Base-by-base conservation (phyloP, 2,797 vertebrate genomes). In the Salmo trutta region DNA sequence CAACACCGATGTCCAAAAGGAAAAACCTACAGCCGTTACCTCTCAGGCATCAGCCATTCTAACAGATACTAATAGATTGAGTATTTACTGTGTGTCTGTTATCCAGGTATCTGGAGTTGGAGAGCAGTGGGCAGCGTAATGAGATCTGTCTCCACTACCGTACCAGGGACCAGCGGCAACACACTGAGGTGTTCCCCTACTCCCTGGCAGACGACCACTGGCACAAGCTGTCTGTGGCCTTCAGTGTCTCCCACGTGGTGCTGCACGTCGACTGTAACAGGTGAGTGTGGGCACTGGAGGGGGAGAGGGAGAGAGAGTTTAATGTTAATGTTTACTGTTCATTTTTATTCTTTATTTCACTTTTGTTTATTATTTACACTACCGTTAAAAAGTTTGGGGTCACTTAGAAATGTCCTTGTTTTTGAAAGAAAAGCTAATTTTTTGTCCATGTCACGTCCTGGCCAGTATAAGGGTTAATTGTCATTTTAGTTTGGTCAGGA, bases 261-360 rank as follows among this genome's bases (percentile, higher is more conserved):
- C 93, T 96, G 76, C 91, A 96, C 1, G 85, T 96, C 65, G 95
- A 96, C 88, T 96, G 96, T 85, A 96, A 95, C 92, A 95, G 95
- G 96, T 96, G 91, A 94, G 94, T 59, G 56, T 17, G 17, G 16
- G 56, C 17, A 59, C 16, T 65, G 59, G 59, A 4, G n/a, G n/a
- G 59, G 7, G 8, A 41, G 41, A 41, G 41, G 2, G 41, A 24
- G 24, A 24, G 24, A 36, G 33, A 41, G 31, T 33, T 33, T 33
- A 33, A 33, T 33, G 31, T 5, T 33, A 33, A 33, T 33, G 31
- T 33, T 33, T 33, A 5, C 4, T 5, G 31, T 33, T 33, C 31
- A 33, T 33, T 33, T 33, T 33, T 33, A 33, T 5, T 33, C 4
- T 33, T 33, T 0, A 33, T 33, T 33, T 33, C 4, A 33, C 31